Percentiles rank a stretch among this genome's conserved stretches.
Evolutionary conservation across 2,113 vertebrate genomes (phyloP).

Genomic region (Salvelinus sp.): DNA sequence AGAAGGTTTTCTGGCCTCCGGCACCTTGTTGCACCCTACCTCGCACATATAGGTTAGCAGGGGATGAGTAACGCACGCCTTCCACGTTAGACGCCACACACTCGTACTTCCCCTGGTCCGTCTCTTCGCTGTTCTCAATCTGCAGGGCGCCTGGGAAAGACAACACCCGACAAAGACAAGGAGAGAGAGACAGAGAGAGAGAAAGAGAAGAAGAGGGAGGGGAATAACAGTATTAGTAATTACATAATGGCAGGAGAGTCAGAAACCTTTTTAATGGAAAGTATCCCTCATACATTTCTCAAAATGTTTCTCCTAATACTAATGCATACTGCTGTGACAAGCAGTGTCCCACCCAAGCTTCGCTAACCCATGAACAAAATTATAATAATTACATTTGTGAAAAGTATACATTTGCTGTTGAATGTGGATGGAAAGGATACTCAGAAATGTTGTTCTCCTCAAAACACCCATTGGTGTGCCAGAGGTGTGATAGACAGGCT

Average conservation of each 20-base stretch:
- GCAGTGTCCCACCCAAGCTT: conserved; percentile 34
- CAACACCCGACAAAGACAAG: conserved; percentile 42
- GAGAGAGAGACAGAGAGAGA: conserved; percentile 39
- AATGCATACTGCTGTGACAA: conserved; percentile 37
- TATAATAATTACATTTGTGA: conserved; percentile 28
- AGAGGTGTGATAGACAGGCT: conserved; percentile 9
- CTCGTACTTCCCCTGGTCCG: conserved; percentile 98
- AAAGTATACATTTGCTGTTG: conserved; percentile 43
- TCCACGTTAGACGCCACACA: conserved; percentile 97
- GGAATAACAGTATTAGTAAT: conserved; percentile 51
- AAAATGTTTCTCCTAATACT: conserved; percentile 30
- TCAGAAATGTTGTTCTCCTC: conserved; percentile 9
- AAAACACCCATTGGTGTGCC: not conserved
- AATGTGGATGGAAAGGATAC: conserved; percentile 3
- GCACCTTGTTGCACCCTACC: conserved; percentile 88
- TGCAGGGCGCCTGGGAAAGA: conserved; percentile 90
- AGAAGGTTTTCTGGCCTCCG: conserved; percentile 42
- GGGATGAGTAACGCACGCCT: conserved; percentile 95
- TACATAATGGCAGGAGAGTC: conserved; percentile 45
- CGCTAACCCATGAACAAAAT: conserved; percentile 13
- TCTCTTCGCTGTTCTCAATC: conserved; percentile 99
- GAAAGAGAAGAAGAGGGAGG: conserved; percentile 15
- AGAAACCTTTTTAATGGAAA: conserved; percentile 44
- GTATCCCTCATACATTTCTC: conserved; percentile 44
- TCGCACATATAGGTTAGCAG: conserved; percentile 99